Conservation (phyloP, 1,140 invertebrate species). For the Trialeurodes vaporariorum region DNA sequence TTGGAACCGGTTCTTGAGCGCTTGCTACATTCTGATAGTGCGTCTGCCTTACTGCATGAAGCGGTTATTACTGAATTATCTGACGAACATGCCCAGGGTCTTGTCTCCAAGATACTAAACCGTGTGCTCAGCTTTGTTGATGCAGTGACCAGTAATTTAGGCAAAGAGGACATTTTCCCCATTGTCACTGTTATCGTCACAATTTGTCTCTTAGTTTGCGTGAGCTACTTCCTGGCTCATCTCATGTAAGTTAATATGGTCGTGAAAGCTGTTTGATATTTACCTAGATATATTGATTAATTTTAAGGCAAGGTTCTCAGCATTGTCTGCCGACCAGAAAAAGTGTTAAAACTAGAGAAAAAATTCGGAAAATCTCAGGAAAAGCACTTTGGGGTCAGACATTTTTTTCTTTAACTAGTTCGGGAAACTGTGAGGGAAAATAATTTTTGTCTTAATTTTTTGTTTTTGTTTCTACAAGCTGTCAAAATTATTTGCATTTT, state of each 20-base stretch:
- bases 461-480: conserved; percentile 6
- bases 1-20: conserved; percentile 8
- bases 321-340: no score
- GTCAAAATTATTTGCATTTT: conserved; percentile 13
- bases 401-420: no score
- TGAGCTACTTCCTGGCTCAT: conserved; percentile 81
- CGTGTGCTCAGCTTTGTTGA: conserved; percentile 57
- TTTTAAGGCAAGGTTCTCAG: no score
- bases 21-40: conserved; percentile 3
- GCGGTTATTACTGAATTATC: conserved; percentile 41
- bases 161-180: conserved; percentile 69
- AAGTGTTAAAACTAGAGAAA: no score
- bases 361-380: no score
- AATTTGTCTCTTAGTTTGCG: conserved; percentile 61
- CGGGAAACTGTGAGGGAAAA: no score
- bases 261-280: no score
- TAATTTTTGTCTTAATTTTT: no score
- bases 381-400: no score
- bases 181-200: conserved; percentile 70
- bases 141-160: conserved; percentile 57
- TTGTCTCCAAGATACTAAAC: conserved; percentile 55
- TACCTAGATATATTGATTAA: no score
- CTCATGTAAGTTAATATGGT: conserved; percentile 61
- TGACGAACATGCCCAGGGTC: conserved; percentile 44
- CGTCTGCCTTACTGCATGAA: conserved; percentile 49